These are phyloP conservation scores for Aphelenchoides avenae DNA, from an alignment of 1,140 invertebrate genomes.

Conservation along the genomic window DNA sequence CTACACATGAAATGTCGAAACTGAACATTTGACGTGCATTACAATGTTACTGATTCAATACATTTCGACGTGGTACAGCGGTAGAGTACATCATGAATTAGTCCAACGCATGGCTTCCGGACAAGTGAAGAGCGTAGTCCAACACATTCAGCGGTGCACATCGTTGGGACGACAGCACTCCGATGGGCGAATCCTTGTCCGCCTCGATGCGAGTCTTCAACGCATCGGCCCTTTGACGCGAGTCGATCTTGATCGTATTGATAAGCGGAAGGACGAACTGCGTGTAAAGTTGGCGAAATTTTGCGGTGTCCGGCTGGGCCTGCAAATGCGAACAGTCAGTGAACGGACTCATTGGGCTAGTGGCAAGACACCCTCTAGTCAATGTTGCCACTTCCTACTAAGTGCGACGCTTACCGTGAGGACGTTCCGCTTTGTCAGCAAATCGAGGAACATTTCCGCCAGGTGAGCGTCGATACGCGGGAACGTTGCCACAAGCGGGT, in stretches of 20 bases:
- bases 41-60: too few relatives aligned
- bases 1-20: too few relatives aligned
- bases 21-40: too few relatives aligned
- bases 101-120: conserved; percentile 11
- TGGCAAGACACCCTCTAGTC: neutral
- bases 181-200: conserved; percentile 13
- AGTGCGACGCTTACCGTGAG: conserved; percentile 1
- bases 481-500: conserved; percentile 36
- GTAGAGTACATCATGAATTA: too few relatives aligned
- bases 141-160: conserved; percentile 6
- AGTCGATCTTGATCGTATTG: conserved; percentile 8
- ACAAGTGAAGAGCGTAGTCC: conserved; percentile 9
- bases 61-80: too few relatives aligned
- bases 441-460: conserved; percentile 15
- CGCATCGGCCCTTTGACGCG: conserved; percentile 2
- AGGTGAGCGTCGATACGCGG: conserved; percentile 14
- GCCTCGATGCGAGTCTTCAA: conserved; percentile 11
- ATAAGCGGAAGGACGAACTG: conserved; percentile 28
- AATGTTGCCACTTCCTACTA: neutral
- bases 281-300: conserved; percentile 28
- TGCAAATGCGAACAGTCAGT: conserved; percentile 3
- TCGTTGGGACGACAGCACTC: conserved; percentile 5
- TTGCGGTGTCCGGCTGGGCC: neutral
- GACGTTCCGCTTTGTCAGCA: conserved; percentile 17
- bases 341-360: conserved; percentile 1